phyloP scores from a whole-genome alignment of 2,888 invertebrate genomes.

The Tubulanus polymorphus region DNA sequence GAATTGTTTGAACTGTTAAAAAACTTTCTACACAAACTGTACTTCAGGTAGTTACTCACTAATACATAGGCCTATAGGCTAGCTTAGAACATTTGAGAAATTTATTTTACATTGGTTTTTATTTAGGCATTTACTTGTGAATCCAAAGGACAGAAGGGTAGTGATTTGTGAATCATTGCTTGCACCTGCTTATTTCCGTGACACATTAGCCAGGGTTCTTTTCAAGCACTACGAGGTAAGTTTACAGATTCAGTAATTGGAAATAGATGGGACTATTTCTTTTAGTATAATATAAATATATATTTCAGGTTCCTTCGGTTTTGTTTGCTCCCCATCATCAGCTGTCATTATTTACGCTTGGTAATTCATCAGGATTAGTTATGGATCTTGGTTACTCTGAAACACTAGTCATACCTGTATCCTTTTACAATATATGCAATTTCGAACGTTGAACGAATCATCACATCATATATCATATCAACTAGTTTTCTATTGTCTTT shows the following conservation, averaged over 20 bases:
- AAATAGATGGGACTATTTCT: not conserved
- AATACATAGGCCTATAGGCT: not conserved
- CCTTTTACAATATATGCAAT: conserved; percentile 30
- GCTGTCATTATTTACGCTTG: conserved; percentile 77
- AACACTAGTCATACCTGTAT: conserved; percentile 73
- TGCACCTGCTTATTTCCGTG: conserved; percentile 74
- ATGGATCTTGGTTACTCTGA: conserved; percentile 84
- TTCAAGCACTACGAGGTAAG: conserved; percentile 86
- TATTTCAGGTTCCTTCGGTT: conserved; percentile 66
- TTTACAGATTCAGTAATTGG: conserved; percentile 7
- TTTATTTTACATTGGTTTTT: conserved; percentile 6
- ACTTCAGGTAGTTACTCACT: conserved; percentile 69
- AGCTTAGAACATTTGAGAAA: conserved; percentile 1
- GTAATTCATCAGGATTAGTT: conserved; percentile 75
- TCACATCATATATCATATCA: not conserved
- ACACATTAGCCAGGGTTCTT: conserved; percentile 85
- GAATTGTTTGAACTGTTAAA: conserved; percentile 80
- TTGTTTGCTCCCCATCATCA: conserved; percentile 82
- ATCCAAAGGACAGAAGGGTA: conserved; percentile 88
- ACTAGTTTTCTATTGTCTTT: not conserved
- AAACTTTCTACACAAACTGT: conserved; percentile 80
- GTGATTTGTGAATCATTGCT: conserved; percentile 88
- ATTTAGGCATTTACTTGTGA: conserved; percentile 77
- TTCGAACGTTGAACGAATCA: no score
- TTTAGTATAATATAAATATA: conserved; percentile 3